These are phyloP conservation scores for Rhabditoides inermis DNA, from an alignment of 2,888 invertebrate species.

Conservation along the genomic window DNA sequence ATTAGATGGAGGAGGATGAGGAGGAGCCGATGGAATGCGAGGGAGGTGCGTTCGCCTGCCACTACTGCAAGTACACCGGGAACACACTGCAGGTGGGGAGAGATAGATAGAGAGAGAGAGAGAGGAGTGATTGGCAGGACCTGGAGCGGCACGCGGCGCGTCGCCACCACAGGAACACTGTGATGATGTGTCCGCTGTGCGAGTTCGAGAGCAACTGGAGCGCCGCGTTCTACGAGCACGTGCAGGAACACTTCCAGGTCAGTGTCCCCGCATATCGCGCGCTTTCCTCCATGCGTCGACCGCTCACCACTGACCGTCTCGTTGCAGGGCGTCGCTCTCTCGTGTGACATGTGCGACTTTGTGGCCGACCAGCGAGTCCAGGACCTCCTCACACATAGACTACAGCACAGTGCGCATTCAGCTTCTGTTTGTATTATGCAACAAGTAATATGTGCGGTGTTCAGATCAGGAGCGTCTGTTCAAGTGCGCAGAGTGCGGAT, in stretches of 20 bases:
- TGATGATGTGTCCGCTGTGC: conserved; percentile 63
- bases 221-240: conserved; percentile 62
- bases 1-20: conserved; percentile 17
- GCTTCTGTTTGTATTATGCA: not conserved
- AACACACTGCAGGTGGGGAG: too few relatives aligned
- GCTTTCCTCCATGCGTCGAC: too few relatives aligned
- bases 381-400: conserved; percentile 61
- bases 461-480: conserved; percentile 55
- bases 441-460: conserved; percentile 7
- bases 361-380: conserved; percentile 57
- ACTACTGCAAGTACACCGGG: too few relatives aligned
- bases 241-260: too few relatives aligned
- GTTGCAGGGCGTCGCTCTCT: conserved; percentile 61
- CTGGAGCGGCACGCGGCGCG: conserved; percentile 56
- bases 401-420: conserved; percentile 56
- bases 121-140: conserved; percentile 13
- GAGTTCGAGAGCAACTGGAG: conserved; percentile 64
- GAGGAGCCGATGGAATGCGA: conserved; percentile 19
- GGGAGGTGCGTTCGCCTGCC: too few relatives aligned
- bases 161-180: conserved; percentile 61
- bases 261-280: too few relatives aligned
- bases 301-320: not conserved
- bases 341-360: conserved; percentile 62
- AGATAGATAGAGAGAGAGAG: too few relatives aligned
- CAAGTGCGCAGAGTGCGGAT: conserved; percentile 52